Evolutionary conservation across 2,888 invertebrate genomes (phyloP), one percentile per base, ranked within the genome.

Genomic region (Pollenia griseotomentosa): DNA sequence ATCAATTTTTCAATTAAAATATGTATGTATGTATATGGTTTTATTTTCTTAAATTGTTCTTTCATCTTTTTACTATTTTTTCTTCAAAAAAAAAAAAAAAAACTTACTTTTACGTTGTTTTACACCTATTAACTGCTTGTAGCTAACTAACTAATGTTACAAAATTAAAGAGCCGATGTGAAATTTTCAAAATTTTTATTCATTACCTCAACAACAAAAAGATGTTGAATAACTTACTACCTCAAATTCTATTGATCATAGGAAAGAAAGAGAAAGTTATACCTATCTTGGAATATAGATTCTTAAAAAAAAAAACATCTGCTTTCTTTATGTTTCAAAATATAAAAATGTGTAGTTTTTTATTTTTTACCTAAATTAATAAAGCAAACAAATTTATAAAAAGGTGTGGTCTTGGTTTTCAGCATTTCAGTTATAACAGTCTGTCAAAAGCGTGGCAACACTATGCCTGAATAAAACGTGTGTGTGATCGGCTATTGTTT

Each of bases 111-210:
- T 48, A 16, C 59, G 48, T 61, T 61, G 44, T 51, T 44, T 61
- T 57, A 40, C 40, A 44, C 57, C 55, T 61, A 63, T 71, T 44
- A 63, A 80, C 44, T 63, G 80, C 80, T 80, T 73, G 63, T 12
- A 71, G 55, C 71, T 80, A 80, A 71, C 80, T 80, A 63, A 79
- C 63, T 63, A 46, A 53, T 53, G 12, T 70, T 63, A 12, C n/a
- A 16, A 55, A 33, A 23, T 19, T 80, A 53, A 12, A 9, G 23
- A 44, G 16, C 44, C 63, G 23, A 63, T 61, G 33, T 71, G 55
- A 10, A 44, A 53, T 61, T 70, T 79, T 40, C 61, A 44, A 19
- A 63, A 63, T 68, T 78, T 78, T 33, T n/a, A 40, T n/a, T 73
- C 12, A 59, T 59, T 23, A 23, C 23, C 23, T 23, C 23, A 23